phyloP scores from a whole-genome alignment of 1,140 invertebrate genomes.

The Sweltsa coloradensis region DNA sequence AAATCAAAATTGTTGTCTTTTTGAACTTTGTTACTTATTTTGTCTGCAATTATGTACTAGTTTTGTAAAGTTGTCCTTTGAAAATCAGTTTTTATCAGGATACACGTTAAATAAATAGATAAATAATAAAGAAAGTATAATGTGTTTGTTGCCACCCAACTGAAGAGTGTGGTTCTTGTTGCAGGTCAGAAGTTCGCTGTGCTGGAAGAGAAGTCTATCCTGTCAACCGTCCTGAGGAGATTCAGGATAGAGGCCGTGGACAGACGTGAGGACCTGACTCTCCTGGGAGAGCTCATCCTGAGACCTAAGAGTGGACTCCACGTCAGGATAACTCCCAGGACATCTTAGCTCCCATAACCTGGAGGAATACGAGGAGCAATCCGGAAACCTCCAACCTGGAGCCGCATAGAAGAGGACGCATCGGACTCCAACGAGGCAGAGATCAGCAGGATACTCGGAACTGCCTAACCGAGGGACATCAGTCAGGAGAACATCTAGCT shows the following conservation, averaged over 20 bases:
- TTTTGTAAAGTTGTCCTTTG: neutral
- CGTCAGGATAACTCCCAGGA: constrained; percentile 30
- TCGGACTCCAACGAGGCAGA: too few species aligned
- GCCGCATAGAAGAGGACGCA: too few species aligned
- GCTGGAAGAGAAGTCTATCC: constrained; percentile 56
- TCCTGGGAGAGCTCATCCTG: constrained; percentile 20
- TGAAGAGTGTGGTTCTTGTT: constrained; percentile 15
- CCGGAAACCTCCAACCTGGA: too few species aligned
- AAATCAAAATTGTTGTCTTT: too few species aligned
- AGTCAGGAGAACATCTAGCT: too few species aligned
- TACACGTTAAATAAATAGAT: neutral
- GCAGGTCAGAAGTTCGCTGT: constrained; percentile 64
- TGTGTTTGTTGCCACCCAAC: too few species aligned
- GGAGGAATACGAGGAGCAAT: too few species aligned
- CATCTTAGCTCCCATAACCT: too few species aligned
- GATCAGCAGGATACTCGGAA: too few species aligned
- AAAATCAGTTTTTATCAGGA: neutral
- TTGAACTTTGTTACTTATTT: too few species aligned
- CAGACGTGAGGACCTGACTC: constrained; percentile 22
- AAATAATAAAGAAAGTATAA: neutral
- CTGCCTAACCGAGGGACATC: too few species aligned
- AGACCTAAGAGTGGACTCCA: constrained; percentile 33
- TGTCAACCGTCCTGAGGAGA: constrained; percentile 51
- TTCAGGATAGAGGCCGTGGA: constrained; percentile 45
- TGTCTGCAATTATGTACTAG: too few species aligned